These are phyloP conservation scores for Drosophila sp. DNA, from an alignment of 1,140 invertebrate genomes.

Conservation along the genomic window DNA sequence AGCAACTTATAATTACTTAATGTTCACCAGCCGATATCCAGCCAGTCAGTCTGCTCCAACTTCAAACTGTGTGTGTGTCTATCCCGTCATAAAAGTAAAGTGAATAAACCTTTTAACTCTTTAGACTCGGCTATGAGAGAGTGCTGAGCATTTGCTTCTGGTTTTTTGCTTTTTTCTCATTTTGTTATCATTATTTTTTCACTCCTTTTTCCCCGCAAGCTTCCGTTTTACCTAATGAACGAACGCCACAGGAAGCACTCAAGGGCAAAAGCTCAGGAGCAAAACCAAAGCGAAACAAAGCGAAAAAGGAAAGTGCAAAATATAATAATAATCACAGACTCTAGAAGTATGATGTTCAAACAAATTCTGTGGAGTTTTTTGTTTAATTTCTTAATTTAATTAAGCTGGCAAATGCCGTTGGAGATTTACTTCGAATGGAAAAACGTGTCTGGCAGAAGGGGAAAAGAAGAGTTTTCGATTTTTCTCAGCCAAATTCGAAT, in stretches of 20 bases:
- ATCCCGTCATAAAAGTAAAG: constrained; percentile 48
- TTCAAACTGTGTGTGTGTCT: constrained; percentile 24
- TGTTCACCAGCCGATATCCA: constrained; percentile 34
- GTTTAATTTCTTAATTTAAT: constrained; percentile 52
- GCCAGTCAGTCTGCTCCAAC: constrained; percentile 5
- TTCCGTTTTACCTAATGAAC: constrained; percentile 71
- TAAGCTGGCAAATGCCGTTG: constrained; percentile 32
- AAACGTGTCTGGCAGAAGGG: no score
- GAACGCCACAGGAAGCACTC: constrained; percentile 74
- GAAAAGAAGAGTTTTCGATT: neutral
- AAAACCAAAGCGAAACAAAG: constrained; percentile 22
- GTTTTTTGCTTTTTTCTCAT: constrained; percentile 2
- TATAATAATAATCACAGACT: constrained; percentile 42
- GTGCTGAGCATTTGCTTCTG: constrained; percentile 12
- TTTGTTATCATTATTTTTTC: constrained; percentile 44
- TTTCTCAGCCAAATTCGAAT: constrained; percentile 30
- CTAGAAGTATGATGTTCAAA: constrained; percentile 25
- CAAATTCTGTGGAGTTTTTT: constrained; percentile 9
- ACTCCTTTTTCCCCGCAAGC: constrained; percentile 28
- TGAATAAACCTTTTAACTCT: constrained; percentile 77
- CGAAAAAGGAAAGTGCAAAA: constrained; percentile 40
- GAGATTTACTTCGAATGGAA: neutral
- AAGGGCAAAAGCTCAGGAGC: constrained; percentile 45
- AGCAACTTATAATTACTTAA: constrained; percentile 79
- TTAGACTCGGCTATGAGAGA: constrained; percentile 34